Evolutionary conservation across 2,113 vertebrate species (phyloP), one percentile per base, ranked within the genome.

Genomic region (Tachysurus fulvidraco): DNA sequence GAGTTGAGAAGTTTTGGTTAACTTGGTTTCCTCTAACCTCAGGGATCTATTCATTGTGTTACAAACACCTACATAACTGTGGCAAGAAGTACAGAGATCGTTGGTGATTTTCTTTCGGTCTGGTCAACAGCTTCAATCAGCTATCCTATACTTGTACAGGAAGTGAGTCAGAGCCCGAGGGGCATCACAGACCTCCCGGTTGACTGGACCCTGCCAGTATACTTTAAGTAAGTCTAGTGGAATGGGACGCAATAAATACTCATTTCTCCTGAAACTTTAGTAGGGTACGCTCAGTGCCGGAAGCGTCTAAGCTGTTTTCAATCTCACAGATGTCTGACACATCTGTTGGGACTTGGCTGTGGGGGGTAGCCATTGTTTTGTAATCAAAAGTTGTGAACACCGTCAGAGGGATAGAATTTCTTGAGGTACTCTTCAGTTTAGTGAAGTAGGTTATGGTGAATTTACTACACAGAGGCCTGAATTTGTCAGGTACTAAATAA

Each of bases 291-390:
- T 81, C 57, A 44, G 78, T 60, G 78, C 78, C 78, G 19, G 78
- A 36, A 81, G 78, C 78, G 36, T 81, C 55, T 41, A 81, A 59
- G 54, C 54, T 36, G 77, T 57, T 79, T 79, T 23, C 77, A 57
- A 57, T 44, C 78, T 81, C 30, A 81, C 55, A 9, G 78, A 44
- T 81, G 78, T 60, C 78, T 60, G 55, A 81, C 78, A 81, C 78
- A 44, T 81, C 78, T 60, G 30, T 30, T 41, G 78, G 78, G 78
- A 81, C 36, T 10, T 30, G 13, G 30, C 30, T 81, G 3, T 60
- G 19, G 78, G 21, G 78, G 30, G 19, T 41, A 81, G 78, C 30
- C 28, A 13, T 23, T 81, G 78, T 81, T 81, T 25, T 41, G 11
- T 81, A 60, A 81, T 81, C 55, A 44, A 41, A 81, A 60, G 50